Evolutionary conservation across 2,113 vertebrate species (phyloP).

Genomic region (Delphinus delphis): DNA sequence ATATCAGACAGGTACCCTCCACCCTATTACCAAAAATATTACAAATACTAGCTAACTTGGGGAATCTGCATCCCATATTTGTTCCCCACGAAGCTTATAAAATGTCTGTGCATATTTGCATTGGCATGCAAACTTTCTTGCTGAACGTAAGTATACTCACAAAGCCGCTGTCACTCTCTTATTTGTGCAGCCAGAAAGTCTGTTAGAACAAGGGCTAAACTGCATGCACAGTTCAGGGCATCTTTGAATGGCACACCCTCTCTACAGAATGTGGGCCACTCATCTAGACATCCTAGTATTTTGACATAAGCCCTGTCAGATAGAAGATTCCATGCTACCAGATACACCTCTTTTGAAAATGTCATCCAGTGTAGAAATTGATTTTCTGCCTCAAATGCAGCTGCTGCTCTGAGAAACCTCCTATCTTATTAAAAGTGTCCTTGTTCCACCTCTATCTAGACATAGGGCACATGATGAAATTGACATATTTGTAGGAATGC

Average conservation of each 20-base stretch:
- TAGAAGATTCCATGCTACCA: constrained; percentile 59
- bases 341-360: constrained; percentile 77
- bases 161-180: not conserved
- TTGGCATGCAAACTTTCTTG: constrained; percentile 29
- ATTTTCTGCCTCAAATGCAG: constrained; percentile 71
- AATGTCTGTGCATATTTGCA: not conserved
- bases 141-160: not conserved
- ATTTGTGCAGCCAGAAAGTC: not conserved
- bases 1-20: constrained; percentile 57
- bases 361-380: constrained; percentile 73
- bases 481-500: constrained; percentile 6
- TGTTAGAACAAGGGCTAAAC: constrained; percentile 30
- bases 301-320: constrained; percentile 70
- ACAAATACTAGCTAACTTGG: constrained; percentile 35
- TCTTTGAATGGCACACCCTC: constrained; percentile 10
- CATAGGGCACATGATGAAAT: not conserved
- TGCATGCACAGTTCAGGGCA: not conserved
- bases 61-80: constrained; percentile 22
- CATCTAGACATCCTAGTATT: constrained; percentile 55
- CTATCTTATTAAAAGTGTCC: constrained; percentile 69
- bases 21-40: constrained; percentile 59
- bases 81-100: constrained; percentile 13
- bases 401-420: constrained; percentile 53
- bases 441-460: not conserved
- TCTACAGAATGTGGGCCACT: constrained; percentile 53